Evolutionary conservation across 1,140 invertebrate species (phyloP).

Genomic region (Onthophagus taurus): DNA sequence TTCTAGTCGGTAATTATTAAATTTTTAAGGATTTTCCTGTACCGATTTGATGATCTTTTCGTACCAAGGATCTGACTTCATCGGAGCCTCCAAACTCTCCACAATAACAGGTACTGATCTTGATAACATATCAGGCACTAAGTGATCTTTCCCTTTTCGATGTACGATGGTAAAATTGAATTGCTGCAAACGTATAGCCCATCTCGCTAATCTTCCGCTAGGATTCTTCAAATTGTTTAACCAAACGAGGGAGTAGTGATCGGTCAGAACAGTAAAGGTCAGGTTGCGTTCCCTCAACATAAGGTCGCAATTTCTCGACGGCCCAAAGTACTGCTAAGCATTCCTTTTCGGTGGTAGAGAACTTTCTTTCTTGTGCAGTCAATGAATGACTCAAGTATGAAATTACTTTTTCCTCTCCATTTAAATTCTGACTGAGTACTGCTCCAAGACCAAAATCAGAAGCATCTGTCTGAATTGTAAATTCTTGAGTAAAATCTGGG

Average conservation of each 20-base stretch:
- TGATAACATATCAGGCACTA: constrained; percentile 1
- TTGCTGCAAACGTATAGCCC: neutral
- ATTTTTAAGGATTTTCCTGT: neutral
- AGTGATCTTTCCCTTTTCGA: constrained; percentile 3
- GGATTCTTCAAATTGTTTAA: constrained; percentile 9
- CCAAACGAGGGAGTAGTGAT: constrained; percentile 9
- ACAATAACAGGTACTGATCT: neutral
- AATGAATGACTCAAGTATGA: constrained; percentile 1
- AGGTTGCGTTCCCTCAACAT: constrained; percentile 2
- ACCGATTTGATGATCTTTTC: neutral
- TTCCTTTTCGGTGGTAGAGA: constrained; percentile 1
- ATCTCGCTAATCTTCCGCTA: neutral
- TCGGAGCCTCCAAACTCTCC: neutral
- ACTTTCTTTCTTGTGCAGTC: neutral
- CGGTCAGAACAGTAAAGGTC: constrained; percentile 6
- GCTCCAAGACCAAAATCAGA: constrained; percentile 10
- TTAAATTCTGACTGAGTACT: constrained; percentile 7
- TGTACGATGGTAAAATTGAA: constrained; percentile 4
- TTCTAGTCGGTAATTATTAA: neutral
- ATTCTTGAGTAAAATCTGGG: constrained; percentile 27
- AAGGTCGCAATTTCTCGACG: constrained; percentile 1
- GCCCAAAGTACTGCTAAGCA: constrained; percentile 8
- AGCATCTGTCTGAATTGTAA: constrained; percentile 21
- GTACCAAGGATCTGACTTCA: neutral
- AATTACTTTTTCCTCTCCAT: neutral